Percentiles rank a stretch among this genome's conserved stretches.
phyloP scores from a whole-genome alignment of 2,888 invertebrate species.

The Leucophenga maculata region DNA sequence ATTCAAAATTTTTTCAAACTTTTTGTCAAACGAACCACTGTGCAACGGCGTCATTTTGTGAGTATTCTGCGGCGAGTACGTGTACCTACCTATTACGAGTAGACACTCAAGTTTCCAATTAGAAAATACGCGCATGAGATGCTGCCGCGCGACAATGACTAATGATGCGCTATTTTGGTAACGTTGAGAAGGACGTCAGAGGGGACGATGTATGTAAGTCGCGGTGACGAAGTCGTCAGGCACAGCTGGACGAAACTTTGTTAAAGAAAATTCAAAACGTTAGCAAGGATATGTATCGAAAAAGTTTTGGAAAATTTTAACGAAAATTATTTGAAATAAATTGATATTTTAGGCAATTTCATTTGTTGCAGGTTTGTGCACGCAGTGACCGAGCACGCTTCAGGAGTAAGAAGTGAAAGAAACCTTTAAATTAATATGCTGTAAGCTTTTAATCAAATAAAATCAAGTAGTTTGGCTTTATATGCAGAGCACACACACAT shows the following conservation, averaged over 20 bases:
- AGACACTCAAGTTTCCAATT: constrained; percentile 20
- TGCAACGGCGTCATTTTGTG: too few relatives aligned
- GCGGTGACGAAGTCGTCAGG: not conserved
- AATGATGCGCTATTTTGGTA: constrained; percentile 61
- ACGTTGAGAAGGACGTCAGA: too few relatives aligned
- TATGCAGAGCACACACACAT: too few relatives aligned
- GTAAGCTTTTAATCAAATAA: too few relatives aligned
- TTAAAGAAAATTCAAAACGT: not conserved
- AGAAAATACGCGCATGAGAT: constrained; percentile 1
- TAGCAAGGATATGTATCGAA: not conserved
- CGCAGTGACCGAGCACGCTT: too few relatives aligned
- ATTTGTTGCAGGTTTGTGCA: not conserved
- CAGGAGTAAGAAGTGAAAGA: too few relatives aligned
- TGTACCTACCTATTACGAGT: not conserved
- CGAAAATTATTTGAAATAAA: too few relatives aligned
- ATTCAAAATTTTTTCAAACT: too few relatives aligned
- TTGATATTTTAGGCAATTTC: not conserved
- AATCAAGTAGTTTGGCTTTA: too few relatives aligned
- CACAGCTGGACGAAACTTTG: constrained; percentile 15
- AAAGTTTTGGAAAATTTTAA: not conserved
- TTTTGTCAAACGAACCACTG: too few relatives aligned
- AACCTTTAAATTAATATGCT: too few relatives aligned
- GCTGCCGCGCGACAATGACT: constrained; percentile 57
- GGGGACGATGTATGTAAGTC: constrained; percentile 19
- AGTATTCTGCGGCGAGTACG: too few relatives aligned